These are phyloP conservation scores for Pocillopora grandis DNA, from an alignment of 92 coral and sea anemone species.

Conservation along the genomic window DNA sequence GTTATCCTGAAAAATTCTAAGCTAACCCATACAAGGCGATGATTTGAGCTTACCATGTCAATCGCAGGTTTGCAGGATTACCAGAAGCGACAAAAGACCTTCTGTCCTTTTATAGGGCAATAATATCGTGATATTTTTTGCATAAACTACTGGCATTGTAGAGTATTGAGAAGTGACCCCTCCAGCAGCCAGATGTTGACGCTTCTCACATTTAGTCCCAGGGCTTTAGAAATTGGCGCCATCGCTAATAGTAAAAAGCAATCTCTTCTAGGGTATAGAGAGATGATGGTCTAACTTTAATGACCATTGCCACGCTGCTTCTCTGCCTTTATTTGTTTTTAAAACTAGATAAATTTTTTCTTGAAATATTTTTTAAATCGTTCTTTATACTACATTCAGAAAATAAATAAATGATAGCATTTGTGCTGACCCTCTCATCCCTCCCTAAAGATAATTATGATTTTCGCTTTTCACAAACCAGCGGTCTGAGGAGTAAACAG, in stretches of 20 bases:
- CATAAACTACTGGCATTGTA: background rate
- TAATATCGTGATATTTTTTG: background rate
- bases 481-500: background rate
- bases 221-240: slow-evolving; percentile 31
- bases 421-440: background rate
- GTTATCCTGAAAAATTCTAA: no score
- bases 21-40: no score
- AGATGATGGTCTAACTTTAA: background rate
- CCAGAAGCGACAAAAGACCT: no score
- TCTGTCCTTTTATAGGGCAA: background rate
- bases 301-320: background rate
- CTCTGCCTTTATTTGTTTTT: background rate
- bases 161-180: no score
- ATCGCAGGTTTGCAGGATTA: no score
- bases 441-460: background rate
- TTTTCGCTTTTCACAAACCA: background rate
- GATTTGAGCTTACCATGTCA: no score
- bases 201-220: no score
- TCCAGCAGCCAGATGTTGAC: background rate
- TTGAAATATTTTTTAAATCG: background rate
- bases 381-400: background rate
- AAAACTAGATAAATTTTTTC: background rate
- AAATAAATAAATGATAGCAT: no score
- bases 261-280: background rate
- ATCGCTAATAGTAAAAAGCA: background rate